Evolutionary conservation across 2,113 vertebrate genomes (phyloP), one percentile per base, ranked within the genome.

Genomic region (Aegypius monachus): DNA sequence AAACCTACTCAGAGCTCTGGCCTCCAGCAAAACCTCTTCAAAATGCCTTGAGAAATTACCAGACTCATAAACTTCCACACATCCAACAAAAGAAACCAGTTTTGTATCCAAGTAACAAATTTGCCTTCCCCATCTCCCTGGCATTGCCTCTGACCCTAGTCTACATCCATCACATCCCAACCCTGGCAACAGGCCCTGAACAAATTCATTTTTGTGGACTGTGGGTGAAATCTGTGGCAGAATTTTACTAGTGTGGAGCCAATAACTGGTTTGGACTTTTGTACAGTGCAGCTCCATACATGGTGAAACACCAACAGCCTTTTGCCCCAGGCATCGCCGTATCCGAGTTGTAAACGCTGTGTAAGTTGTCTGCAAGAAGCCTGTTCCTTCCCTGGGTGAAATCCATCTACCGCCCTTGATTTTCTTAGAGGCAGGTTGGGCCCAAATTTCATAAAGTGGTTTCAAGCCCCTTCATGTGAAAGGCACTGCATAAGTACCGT

Each of bases 281-380:
- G 65, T 20, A 45, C 29, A n/a, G 61, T 34, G 59, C 63, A 92
- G 91, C 56, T 89, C 72, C 36, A 38, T 13, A 50, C 10, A 10
- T 6, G 20, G 19, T 80, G 72, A 86, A 78, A 74, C 53, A 68
- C 14, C 56, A 72, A 27, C 10, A 84, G 45, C 22, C 48, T 75
- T 81, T 50, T 0, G 0, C 68, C 42, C 47, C 53, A 42, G 86
- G 23, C 66, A 56, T 29, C 0, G 0, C 61, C 0, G 0, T 16
- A 25, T 32, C 40, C 0, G 3, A 75, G 61, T 2, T 59, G 73
- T 59, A 79, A 86, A 45, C 8, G 36, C 52, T 16, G 19, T 10
- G 38, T 31, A 47, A 84, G 32, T 5, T 74, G 31, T 2, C 50
- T 84, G 65, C 42, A 91, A 72, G 29, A 31, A 52, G 42, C 27